Base-by-base conservation (phyloP, 2,888 invertebrate species). In the Drosophila peninsularis region DNA sequence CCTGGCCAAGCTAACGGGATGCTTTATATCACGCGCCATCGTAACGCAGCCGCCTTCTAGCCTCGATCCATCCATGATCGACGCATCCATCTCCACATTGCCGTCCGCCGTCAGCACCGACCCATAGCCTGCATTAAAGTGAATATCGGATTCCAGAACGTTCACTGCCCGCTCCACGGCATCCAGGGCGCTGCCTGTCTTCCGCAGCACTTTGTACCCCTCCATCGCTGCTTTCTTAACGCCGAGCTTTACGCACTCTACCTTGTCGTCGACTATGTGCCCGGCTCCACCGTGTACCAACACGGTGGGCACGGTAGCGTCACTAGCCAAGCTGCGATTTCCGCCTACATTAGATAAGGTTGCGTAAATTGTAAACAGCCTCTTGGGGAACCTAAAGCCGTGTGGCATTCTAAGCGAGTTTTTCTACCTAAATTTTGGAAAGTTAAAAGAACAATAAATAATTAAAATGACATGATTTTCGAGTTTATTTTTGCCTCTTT, bases 211-310 rank as follows among this genome's bases (percentile, higher is more conserved):
- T 57, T 93, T 90, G 78, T 95, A 94, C 0, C 96, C 96, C 3
- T 55, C 92, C 61, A 92, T 92, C 0, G 94, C 95, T 0, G 96
- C 95, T 42, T 90, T 87, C 90, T 94, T 95, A 13, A 95, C 94
- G 3, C 96, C 97, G 41, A 92, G 92, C 19, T 95, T 90, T 91
- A 95, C 96, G 0, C 93, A 94, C 27, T 93, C 91, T 0, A 95
- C 93, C 27, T 94, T 92, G 39, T 94, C 93, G 58, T 94, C 93
- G 0, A 95, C 94, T 61, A 96, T 95, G 77, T 95, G 94, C 24
- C 97, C 97, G 24, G 97, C 96, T 24, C 97, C 97, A 7, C 97
- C 97, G 80, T 97, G 97, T 0, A 97, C 95, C 56, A 97, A 93
- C 37, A 97, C 93, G 57, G 95, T 94, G 5, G 95, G 76, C 41